phyloP scores from a whole-genome alignment of 2,797 vertebrate species.

The Pipistrellus kuhlii region DNA sequence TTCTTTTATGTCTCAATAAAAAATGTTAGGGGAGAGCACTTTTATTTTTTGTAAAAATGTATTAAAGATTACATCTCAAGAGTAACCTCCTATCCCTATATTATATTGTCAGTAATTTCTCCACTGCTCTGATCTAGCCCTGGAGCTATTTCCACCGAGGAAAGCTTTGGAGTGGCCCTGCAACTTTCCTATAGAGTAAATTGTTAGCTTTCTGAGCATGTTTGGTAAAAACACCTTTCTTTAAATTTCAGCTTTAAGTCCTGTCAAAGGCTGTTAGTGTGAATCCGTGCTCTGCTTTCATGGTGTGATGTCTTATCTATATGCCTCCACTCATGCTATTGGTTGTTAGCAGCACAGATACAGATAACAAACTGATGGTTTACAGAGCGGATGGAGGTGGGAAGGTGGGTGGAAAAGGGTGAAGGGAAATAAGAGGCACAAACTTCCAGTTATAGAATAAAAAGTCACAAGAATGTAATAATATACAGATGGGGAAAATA shows the following conservation, averaged over 20 bases:
- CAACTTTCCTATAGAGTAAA: not conserved
- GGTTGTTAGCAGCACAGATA: not conserved
- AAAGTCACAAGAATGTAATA: not conserved
- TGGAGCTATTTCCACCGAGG: not conserved
- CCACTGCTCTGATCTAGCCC: not conserved
- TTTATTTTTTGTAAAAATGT: constrained; percentile 33
- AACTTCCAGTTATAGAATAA: not conserved
- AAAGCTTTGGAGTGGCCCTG: not conserved
- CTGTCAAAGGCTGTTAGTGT: not conserved
- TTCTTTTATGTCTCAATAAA: not conserved
- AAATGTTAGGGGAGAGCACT: not conserved
- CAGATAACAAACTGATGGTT: not conserved
- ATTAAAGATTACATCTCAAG: not conserved
- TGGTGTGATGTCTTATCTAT: not conserved
- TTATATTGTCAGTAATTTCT: not conserved
- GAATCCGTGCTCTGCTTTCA: not conserved
- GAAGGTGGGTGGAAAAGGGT: not conserved
- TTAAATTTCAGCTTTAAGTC: not conserved
- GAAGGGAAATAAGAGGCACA: not conserved
- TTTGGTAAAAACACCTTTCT: not conserved
- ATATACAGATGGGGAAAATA: not conserved
- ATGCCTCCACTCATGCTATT: not conserved
- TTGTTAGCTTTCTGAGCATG: not conserved
- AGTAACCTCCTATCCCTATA: not conserved
- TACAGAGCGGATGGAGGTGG: not conserved